Evolutionary conservation across 2,113 vertebrate species (phyloP).

Genomic region (Sminthopsis crassicaudata): DNA sequence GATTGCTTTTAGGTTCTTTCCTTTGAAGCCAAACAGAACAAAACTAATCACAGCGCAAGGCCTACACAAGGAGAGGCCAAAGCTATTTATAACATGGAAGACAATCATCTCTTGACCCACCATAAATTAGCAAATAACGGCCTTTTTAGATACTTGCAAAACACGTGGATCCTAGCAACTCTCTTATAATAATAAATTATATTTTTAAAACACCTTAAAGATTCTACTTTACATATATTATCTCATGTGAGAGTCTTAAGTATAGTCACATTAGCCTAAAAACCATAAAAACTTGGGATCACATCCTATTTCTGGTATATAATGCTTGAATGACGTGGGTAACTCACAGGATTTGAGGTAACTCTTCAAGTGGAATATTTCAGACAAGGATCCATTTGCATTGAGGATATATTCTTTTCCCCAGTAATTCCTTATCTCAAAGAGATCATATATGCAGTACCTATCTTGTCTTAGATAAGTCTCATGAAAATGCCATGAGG

Average conservation of each 20-base stretch:
- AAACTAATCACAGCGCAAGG: not conserved
- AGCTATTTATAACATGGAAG: not conserved
- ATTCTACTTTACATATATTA: not conserved
- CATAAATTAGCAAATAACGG: not conserved
- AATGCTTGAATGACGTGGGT: not conserved
- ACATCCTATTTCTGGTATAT: not conserved
- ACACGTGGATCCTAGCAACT: not conserved
- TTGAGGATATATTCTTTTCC: not conserved
- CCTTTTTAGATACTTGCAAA: not conserved
- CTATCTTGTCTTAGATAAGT: not conserved
- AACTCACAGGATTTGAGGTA: not conserved
- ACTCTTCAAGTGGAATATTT: not conserved
- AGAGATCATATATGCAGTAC: not conserved
- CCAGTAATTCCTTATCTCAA: not conserved
- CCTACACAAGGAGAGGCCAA: not conserved
- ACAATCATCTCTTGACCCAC: not conserved
- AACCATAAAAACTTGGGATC: not conserved
- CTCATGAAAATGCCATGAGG: not conserved
- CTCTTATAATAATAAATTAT: not conserved
- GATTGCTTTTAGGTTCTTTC: not conserved
- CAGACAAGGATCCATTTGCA: not conserved
- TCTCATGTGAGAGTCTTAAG: not conserved
- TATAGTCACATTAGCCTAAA: not conserved
- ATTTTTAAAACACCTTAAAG: not conserved
- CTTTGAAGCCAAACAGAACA: not conserved